These are phyloP conservation scores for Gallinago media DNA, from an alignment of 2,113 vertebrate genomes.

Conservation along the genomic window DNA sequence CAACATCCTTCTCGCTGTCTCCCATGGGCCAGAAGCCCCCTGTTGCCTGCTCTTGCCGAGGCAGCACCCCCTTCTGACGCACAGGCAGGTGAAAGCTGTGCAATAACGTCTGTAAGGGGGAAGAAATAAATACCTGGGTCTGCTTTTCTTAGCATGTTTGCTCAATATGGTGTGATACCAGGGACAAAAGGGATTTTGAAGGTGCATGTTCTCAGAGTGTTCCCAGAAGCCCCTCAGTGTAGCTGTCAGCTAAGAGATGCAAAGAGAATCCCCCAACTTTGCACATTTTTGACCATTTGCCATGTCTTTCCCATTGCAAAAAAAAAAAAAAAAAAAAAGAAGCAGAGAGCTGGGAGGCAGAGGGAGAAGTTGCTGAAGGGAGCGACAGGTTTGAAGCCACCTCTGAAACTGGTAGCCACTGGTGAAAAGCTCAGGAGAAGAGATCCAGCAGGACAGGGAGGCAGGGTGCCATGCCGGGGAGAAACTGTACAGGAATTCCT, in stretches of 20 bases:
- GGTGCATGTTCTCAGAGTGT: not conserved
- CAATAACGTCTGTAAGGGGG: not conserved
- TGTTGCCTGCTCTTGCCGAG: not conserved
- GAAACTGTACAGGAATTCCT: not conserved
- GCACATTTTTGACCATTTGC: not conserved
- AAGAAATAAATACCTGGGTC: not conserved
- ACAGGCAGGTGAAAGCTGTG: not conserved
- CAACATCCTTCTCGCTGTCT: not conserved
- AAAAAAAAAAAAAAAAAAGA: not conserved
- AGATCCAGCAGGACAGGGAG: not conserved
- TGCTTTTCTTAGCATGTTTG: not conserved
- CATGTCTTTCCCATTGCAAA: not conserved
- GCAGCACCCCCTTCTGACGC: not conserved
- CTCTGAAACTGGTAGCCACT: not conserved
- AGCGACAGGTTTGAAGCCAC: not conserved
- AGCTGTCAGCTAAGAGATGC: not conserved
- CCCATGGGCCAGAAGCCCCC: fast-evolving
- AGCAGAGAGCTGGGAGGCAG: not conserved
- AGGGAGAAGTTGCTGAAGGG: not conserved
- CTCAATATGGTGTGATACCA: not conserved
- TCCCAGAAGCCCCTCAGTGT: not conserved
- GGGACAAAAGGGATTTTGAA: not conserved
- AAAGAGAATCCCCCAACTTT: not conserved
- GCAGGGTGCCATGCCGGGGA: fast-evolving
- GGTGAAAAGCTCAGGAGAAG: not conserved